Base-by-base conservation (phyloP, 2,797 vertebrate genomes). In the Pristis pectinata region DNA sequence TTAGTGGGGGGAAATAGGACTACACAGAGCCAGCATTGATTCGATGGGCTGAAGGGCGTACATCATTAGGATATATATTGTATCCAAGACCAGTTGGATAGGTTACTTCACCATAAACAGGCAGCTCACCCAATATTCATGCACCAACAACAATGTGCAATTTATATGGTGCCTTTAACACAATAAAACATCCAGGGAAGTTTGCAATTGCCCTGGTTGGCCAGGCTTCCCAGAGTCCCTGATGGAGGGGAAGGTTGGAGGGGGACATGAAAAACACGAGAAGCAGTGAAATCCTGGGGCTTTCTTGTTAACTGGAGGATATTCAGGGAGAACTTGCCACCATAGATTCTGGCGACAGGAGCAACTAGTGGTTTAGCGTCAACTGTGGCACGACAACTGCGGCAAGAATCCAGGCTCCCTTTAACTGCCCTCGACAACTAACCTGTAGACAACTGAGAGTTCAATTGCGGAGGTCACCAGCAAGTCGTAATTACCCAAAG, bases 381-480 rank as follows among this genome's bases (percentile, higher is more conserved):
- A 93, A 41, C n/a, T 67, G 30, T 74, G 22, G 15, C 30, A 1
- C 11, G n/a, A n/a, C n/a, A n/a, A n/a, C 4, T 49, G 49, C 0
- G 6, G 15, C 67, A 74, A 9, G 17, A 17, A 13, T 27, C 22
- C 70, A 10, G n/a, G 17, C 74, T 19, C 37, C 34, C 37, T 19
- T 70, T 53, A 11, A 13, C 22, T 87, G 24, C 22, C 6, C 87
- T 70, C 4, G 11, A 41, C 34, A 27, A n/a, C 95, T 96, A 95
- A 98, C 98, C 98, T 97, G 96, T 98, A 99, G n/a, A 99, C 97
- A 3, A 98, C 98, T 0, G 98, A 98, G 59, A 97, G 97, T 95
- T 99, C 98, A 94, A 98, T 96, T 15, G 98, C 97, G 94, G 98
- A 98, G 95, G 98, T 97, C 49, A 98, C 98, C 5, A 99, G 96